Conservation (phyloP, 2,888 invertebrate species). For the Acanthopleura granulata region DNA sequence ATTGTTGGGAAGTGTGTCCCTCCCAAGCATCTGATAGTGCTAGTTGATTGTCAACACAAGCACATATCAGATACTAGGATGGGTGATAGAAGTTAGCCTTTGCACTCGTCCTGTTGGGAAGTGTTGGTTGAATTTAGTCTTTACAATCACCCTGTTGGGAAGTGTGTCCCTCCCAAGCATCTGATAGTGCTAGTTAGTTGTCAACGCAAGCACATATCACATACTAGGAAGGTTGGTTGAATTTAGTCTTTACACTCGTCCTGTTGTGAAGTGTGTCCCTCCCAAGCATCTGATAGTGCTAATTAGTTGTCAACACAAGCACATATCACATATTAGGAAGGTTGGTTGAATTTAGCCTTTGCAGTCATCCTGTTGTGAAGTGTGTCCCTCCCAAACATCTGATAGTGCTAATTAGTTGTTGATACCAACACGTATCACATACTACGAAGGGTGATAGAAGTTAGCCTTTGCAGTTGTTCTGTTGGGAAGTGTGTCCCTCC, state of each 20-base stretch:
- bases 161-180: conserved; percentile 1
- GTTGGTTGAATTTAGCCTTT: not conserved
- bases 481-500: no score
- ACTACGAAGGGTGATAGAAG: not conserved
- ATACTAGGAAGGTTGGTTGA: conserved; percentile 8
- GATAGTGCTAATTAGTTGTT: not conserved
- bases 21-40: not conserved
- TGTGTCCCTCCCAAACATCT: not conserved
- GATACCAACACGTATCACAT: not conserved
- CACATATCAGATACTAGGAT: not conserved
- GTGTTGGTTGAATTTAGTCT: no score
- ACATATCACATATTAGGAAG: not conserved
- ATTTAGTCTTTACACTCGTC: not conserved
- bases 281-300: conserved; percentile 12
- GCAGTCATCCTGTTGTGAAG: not conserved
- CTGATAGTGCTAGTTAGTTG: conserved; percentile 2
- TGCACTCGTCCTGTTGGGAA: not conserved
- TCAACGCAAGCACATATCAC: not conserved
- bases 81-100: not conserved
- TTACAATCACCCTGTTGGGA: not conserved
- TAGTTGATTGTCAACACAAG: not conserved
- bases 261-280: not conserved
- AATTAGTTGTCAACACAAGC: not conserved
- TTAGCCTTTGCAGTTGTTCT: no score
- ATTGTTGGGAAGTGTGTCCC: no score